phyloP scores from a whole-genome alignment of 2,797 vertebrate genomes.

The Liparis tanakae region DNA sequence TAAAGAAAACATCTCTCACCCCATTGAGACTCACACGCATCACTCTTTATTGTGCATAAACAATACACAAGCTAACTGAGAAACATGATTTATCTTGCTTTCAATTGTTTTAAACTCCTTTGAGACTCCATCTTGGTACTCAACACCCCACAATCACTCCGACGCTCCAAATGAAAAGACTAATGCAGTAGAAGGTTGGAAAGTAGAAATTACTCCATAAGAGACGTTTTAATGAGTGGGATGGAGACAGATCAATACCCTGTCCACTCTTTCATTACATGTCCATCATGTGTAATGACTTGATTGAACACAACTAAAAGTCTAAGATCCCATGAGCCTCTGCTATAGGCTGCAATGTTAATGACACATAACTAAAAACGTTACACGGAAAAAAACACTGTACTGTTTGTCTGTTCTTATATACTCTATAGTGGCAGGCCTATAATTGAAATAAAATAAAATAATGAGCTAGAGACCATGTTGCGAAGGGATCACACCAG shows the following conservation, averaged over 20 bases:
- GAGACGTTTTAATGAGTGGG: slow-evolving; percentile 22
- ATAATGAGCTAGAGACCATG: not conserved
- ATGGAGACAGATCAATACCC: slow-evolving; percentile 28
- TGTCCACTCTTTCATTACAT: slow-evolving; percentile 19
- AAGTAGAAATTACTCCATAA: slow-evolving; percentile 18
- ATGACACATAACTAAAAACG: not conserved
- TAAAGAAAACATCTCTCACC: not conserved
- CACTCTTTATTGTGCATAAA: not conserved
- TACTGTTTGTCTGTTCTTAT: not conserved
- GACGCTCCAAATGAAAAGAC: not conserved
- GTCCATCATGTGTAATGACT: slow-evolving; percentile 11
- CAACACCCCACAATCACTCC: not conserved
- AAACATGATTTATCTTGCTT: not conserved
- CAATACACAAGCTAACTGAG: not conserved
- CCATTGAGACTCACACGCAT: not conserved
- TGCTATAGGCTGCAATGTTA: not conserved
- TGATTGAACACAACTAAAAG: slow-evolving; percentile 22
- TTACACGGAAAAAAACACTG: not conserved
- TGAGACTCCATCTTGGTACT: not conserved
- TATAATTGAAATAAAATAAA: not conserved
- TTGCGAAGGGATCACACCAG: not conserved
- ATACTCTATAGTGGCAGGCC: not conserved
- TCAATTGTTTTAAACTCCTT: not conserved
- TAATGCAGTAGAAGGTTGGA: not conserved
- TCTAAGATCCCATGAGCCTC: not conserved